Evolutionary conservation across 2,797 vertebrate genomes (phyloP).

Genomic region (Alca torda): DNA sequence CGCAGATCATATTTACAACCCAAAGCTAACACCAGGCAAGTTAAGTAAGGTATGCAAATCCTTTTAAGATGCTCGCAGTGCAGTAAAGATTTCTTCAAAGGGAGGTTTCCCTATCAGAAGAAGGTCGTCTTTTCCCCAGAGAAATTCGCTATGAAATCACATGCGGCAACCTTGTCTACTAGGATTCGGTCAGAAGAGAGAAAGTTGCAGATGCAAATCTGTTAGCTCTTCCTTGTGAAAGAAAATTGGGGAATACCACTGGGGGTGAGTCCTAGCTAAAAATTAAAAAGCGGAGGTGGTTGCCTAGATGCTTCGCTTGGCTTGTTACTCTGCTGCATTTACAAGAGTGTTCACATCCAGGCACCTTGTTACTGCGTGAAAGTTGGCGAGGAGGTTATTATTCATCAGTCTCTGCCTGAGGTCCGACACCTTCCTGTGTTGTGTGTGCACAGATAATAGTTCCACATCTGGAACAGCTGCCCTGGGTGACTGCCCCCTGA

Average conservation of each 20-base stretch:
- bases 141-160: not conserved
- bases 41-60: not conserved
- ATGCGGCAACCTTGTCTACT: not conserved
- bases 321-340: not conserved
- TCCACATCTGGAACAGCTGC: not conserved
- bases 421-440: not conserved
- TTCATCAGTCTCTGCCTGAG: not conserved
- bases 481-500: not conserved
- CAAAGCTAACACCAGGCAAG: not conserved
- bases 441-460: not conserved
- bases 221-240: not conserved
- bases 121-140: not conserved
- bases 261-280: not conserved
- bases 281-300: not conserved
- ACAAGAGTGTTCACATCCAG: accelerated
- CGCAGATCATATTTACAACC: accelerated
- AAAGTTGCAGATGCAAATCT: not conserved
- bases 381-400: not conserved
- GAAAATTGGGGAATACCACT: not conserved
- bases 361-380: accelerated
- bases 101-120: not conserved
- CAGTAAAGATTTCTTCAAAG: not conserved
- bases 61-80: not conserved
- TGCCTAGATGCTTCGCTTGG: not conserved
- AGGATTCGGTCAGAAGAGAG: not conserved